Conservation (phyloP, 1,140 invertebrate genomes). For the Dermatophagoides farinae region DNA sequence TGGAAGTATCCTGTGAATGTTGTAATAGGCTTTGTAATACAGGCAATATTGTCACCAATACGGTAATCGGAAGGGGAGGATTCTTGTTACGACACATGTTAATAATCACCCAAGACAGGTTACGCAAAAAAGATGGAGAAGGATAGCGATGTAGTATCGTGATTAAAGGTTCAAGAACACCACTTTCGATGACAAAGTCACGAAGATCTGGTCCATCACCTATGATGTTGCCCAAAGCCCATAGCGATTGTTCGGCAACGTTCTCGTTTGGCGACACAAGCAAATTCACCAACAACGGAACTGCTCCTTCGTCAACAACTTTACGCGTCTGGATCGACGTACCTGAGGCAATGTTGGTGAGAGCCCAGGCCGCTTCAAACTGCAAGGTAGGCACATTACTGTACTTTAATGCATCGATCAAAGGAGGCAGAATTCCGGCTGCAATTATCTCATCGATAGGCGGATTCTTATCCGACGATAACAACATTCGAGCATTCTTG, state of each 20-base stretch:
- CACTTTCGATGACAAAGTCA: constrained; percentile 75
- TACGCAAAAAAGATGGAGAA: constrained; percentile 59
- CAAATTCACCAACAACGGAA: constrained; percentile 77
- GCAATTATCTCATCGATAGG: constrained; percentile 77
- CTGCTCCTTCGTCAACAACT: constrained; percentile 80
- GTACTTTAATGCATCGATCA: constrained; percentile 50
- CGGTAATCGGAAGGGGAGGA: constrained; percentile 60
- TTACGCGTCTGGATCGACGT: constrained; percentile 87
- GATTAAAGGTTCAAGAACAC: constrained; percentile 66
- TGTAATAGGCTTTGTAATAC: constrained; percentile 71
- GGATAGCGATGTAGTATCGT: constrained; percentile 81
- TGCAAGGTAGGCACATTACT: constrained; percentile 64
- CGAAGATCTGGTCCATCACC: constrained; percentile 73
- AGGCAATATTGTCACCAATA: constrained; percentile 77
- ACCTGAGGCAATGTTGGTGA: constrained; percentile 96
- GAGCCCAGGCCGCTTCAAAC: constrained; percentile 96
- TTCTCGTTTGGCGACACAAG: constrained; percentile 79
- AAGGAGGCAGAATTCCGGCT: constrained; percentile 60
- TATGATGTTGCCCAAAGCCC: constrained; percentile 82
- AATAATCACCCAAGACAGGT: constrained; percentile 96
- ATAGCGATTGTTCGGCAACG: constrained; percentile 96
- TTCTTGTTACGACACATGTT: constrained; percentile 92
- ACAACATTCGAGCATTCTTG: constrained; percentile 59
- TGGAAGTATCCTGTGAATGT: constrained; percentile 25
- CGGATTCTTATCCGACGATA: constrained; percentile 76